Evolutionary conservation across 2,888 invertebrate genomes (phyloP).

Genomic region (Esperia sulphurella): DNA sequence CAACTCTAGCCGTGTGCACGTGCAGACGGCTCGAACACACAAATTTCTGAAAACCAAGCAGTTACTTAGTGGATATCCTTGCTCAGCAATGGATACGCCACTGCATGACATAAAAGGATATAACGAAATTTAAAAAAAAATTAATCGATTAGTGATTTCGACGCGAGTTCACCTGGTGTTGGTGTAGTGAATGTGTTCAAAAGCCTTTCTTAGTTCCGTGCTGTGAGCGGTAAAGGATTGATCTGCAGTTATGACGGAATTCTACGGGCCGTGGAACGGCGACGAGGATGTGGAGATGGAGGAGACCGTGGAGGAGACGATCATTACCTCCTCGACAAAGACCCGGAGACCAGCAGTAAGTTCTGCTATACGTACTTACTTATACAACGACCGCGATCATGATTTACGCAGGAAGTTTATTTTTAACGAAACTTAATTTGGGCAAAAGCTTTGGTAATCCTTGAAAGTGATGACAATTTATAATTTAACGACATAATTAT

Average conservation of each 20-base stretch:
- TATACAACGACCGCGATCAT: conserved; percentile 36
- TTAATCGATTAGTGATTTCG: conserved; percentile 25
- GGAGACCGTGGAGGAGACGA: conserved; percentile 56
- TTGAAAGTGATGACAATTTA: too few relatives aligned
- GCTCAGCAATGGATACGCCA: conserved; percentile 34
- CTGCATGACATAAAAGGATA: conserved; percentile 32
- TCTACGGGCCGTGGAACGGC: conserved; percentile 67
- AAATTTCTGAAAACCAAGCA: conserved; percentile 9
- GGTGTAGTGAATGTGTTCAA: conserved; percentile 65
- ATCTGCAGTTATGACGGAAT: conserved; percentile 64
- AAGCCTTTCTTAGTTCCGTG: conserved; percentile 49
- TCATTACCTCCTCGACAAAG: conserved; percentile 61
- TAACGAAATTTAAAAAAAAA: conserved; percentile 27
- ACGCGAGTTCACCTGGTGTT: conserved; percentile 23
- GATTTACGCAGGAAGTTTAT: conserved; percentile 39
- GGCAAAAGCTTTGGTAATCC: too few relatives aligned
- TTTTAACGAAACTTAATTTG: conserved; percentile 43
- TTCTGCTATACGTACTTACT: conserved; percentile 16
- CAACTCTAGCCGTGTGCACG: conserved; percentile 69
- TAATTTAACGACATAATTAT: neutral
- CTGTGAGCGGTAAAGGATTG: conserved; percentile 42
- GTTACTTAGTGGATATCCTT: neutral
- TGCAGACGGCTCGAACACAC: conserved; percentile 36
- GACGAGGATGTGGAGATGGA: conserved; percentile 30
- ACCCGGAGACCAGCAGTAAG: conserved; percentile 49